Evolutionary conservation across 2,113 vertebrate species (phyloP).

Genomic region (Osmerus mordax): DNA sequence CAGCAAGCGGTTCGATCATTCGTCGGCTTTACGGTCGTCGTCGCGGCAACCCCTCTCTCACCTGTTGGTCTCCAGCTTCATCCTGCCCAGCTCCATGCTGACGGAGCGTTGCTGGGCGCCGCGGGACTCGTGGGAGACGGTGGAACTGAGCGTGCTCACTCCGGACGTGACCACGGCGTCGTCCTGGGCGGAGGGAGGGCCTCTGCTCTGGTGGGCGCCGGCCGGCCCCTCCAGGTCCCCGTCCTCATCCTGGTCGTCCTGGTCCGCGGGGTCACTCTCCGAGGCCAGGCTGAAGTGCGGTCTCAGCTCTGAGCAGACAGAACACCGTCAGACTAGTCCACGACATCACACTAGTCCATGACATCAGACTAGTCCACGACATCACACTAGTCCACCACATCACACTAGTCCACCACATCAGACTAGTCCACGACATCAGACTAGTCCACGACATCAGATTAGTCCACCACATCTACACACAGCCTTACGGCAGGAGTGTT

Average conservation of each 20-base stretch:
- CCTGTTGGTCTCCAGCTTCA: slow-evolving; percentile 96
- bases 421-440: not conserved
- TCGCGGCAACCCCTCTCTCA: slow-evolving; percentile 40
- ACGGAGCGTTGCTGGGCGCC: slow-evolving; percentile 83
- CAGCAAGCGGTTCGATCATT: not conserved
- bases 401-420: not conserved
- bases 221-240: slow-evolving; percentile 71
- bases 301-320: slow-evolving; percentile 78
- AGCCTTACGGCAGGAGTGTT: too few species aligned
- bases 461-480: too few species aligned
- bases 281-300: slow-evolving; percentile 95
- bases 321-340: not conserved
- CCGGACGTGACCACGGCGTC: slow-evolving; percentile 92
- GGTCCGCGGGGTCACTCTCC: slow-evolving; percentile 92
- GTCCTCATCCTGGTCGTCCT: slow-evolving; percentile 84
- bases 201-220: slow-evolving; percentile 67
- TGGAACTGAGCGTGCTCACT: slow-evolving; percentile 97
- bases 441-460: not conserved
- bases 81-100: slow-evolving; percentile 86
- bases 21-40: not conserved
- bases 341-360: too few species aligned
- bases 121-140: slow-evolving; percentile 87
- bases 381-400: not conserved
- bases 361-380: not conserved
- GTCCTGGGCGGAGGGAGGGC: slow-evolving; percentile 74